Evolutionary conservation across 2,888 invertebrate species (phyloP).

Genomic region (Vannuccia rotundouncinata): DNA sequence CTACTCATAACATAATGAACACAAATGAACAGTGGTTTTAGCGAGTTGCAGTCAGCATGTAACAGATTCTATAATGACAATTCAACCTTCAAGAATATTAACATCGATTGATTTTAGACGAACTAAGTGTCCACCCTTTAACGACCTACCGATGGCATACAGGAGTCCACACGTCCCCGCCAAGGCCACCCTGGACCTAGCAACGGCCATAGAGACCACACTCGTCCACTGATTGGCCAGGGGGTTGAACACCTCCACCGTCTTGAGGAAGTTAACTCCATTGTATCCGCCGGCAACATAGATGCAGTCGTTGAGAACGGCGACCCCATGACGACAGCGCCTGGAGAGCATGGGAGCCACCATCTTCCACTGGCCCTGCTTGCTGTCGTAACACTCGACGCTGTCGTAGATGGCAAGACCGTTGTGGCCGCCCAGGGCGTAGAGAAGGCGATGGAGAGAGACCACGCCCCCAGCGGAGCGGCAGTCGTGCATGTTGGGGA

Average conservation of each 20-base stretch:
- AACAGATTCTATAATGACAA: too few species aligned
- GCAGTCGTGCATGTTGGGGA: conserved; percentile 68
- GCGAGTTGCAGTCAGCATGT: too few species aligned
- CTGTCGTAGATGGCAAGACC: conserved; percentile 79
- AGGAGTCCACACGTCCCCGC: conserved; percentile 76
- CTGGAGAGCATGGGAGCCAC: conserved; percentile 73
- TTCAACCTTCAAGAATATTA: too few species aligned
- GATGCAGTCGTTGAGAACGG: conserved; percentile 62
- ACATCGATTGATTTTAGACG: too few species aligned
- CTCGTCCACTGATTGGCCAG: conserved; percentile 69
- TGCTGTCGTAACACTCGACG: conserved; percentile 73
- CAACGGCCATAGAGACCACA: conserved; percentile 73
- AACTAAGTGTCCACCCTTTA: not conserved
- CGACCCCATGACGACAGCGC: conserved; percentile 74
- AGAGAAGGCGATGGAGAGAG: conserved; percentile 67
- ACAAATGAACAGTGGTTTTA: too few species aligned
- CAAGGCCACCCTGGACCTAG: conserved; percentile 72
- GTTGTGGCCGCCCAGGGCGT: conserved; percentile 78
- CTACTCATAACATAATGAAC: too few species aligned
- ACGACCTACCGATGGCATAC: conserved; percentile 56
- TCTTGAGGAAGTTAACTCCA: conserved; percentile 72
- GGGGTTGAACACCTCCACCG: conserved; percentile 75
- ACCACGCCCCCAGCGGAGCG: conserved; percentile 69
- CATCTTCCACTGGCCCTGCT: conserved; percentile 67
- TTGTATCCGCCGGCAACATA: conserved; percentile 63